These are phyloP conservation scores for Melanotaenia pygmaea DNA, from an alignment of 2,797 vertebrate genomes.

Conservation along the genomic window DNA sequence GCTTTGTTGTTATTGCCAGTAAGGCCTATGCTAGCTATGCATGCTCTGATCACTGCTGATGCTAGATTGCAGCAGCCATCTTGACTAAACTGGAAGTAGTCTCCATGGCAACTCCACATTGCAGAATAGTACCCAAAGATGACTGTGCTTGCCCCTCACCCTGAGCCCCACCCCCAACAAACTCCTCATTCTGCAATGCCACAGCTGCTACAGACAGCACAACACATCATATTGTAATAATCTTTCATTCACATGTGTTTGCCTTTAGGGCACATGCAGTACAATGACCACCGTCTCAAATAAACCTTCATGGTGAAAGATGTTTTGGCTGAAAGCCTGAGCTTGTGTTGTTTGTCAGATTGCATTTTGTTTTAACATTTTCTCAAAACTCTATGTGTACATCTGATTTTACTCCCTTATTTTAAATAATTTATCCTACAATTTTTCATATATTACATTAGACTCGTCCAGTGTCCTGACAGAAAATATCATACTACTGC, in stretches of 20 bases:
- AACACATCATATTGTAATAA: conserved; percentile 14
- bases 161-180: conserved; percentile 54
- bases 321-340: not conserved
- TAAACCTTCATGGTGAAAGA: not conserved
- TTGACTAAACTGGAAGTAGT: conserved; percentile 80
- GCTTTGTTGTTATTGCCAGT: conserved; percentile 3
- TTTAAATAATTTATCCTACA: not conserved
- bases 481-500: not conserved
- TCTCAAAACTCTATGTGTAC: not conserved
- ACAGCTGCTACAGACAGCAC: conserved; percentile 20
- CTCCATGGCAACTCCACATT: conserved; percentile 81
- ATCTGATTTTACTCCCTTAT: not conserved
- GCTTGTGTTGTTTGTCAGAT: not conserved
- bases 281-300: conserved; percentile 1
- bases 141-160: conserved; percentile 66
- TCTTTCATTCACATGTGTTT: conserved; percentile 11
- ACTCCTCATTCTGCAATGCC: conserved; percentile 40
- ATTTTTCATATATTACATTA: not conserved
- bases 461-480: not conserved
- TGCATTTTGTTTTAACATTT: not conserved
- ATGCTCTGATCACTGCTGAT: conserved; percentile 59
- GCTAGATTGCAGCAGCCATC: conserved; percentile 75
- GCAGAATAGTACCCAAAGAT: conserved; percentile 74
- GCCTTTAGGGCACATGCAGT: not conserved
- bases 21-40: conserved; percentile 20